Evolutionary conservation across 1,140 invertebrate genomes (phyloP), one percentile per base, ranked within the genome.

Genomic region (Caerostris extrusa): DNA sequence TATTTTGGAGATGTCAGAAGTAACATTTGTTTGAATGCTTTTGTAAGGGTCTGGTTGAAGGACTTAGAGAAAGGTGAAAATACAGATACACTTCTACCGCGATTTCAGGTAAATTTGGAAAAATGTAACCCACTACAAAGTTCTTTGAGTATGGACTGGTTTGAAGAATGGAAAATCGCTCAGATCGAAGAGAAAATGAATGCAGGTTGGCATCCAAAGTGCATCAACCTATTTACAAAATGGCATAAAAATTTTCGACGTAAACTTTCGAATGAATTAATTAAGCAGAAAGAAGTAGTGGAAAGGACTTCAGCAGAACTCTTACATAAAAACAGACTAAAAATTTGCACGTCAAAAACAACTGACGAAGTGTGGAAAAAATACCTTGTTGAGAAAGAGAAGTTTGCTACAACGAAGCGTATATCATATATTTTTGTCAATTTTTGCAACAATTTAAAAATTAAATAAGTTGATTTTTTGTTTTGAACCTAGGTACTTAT

Each of bases 21-120:
- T 12, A 10, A 5, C 12, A 3, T 17, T 3, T 8, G 5, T 2
- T 1, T 56, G 0, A 0, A 0, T 5, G 17, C 57, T 0, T 83
- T 58, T 19, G 56, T 14, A 10, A 83, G 82, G 57, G 17, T 19
- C 12, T 83, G 82, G 82, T 0, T 83, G 7, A 83, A 83, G 7
- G 19, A 7, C 3, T 7, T 10, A 83, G 12, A 57, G 3, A 6
- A 57, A 17, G 7, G 1, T 7, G 12, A 2, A 5, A 10, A n/a
- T 57, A 7, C n/a, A 58, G 8, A 83, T 7, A 19, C 56, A 6
- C 55, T 19, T 8, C 14, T 34, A 58, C 55, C 5, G 6, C 53
- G 82, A 58, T 56, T 56, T 34, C 6, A 83, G 17, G 57, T 3
- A 57, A 19, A 5, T 57, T 7, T n/a, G 2, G 82, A 83, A 19